These are phyloP conservation scores for Mythimna albipuncta DNA, from an alignment of 2,888 invertebrate genomes.

Conservation along the genomic window DNA sequence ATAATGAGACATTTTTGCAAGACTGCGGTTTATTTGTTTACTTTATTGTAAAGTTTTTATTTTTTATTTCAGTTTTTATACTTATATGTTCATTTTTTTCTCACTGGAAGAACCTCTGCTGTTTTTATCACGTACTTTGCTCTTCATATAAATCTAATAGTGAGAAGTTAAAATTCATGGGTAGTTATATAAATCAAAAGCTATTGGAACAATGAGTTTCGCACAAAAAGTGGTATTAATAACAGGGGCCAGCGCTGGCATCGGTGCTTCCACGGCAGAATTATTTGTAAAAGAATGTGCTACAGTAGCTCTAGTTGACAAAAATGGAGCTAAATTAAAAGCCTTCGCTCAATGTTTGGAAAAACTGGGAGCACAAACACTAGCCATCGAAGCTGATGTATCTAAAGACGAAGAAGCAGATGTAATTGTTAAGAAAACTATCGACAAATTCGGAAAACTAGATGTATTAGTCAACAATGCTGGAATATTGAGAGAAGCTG, in stretches of 20 bases:
- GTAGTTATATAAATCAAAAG: too few relatives aligned
- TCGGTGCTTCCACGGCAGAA: constrained; percentile 75
- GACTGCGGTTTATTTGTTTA: too few relatives aligned
- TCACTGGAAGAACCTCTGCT: neutral
- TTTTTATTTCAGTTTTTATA: too few relatives aligned
- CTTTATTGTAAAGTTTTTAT: too few relatives aligned
- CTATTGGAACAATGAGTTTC: constrained; percentile 67
- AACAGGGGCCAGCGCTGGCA: constrained; percentile 74
- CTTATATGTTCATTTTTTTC: neutral
- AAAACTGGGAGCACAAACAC: constrained; percentile 53
- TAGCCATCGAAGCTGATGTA: constrained; percentile 68
- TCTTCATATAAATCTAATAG: too few relatives aligned
- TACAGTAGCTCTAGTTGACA: constrained; percentile 70
- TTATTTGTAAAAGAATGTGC: constrained; percentile 74
- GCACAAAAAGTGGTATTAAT: constrained; percentile 73
- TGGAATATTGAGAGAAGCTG: constrained; percentile 55
- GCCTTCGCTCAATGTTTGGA: constrained; percentile 64
- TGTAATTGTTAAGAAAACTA: constrained; percentile 61
- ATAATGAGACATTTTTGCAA: too few relatives aligned
- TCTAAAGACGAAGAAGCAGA: constrained; percentile 66
- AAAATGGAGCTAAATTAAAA: constrained; percentile 72
- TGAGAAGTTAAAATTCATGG: too few relatives aligned
- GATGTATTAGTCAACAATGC: constrained; percentile 74
- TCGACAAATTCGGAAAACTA: constrained; percentile 68
- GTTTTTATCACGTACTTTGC: too few relatives aligned